Percentiles rank a stretch among this genome's conserved stretches.
Conservation (phyloP, 2,888 invertebrate species). For the Oxystoma pomonae region DNA sequence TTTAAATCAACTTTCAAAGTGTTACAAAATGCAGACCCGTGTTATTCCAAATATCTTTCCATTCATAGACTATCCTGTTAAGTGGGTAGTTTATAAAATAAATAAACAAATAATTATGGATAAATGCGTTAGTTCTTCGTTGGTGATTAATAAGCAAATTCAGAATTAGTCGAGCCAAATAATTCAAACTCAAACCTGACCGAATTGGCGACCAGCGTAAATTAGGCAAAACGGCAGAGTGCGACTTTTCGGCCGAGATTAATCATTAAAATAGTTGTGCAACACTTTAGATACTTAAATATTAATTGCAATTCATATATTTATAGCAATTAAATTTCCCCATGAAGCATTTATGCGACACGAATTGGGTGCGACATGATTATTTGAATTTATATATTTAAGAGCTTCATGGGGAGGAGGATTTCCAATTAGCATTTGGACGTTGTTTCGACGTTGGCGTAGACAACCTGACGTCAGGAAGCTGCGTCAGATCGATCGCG, state of each 20-base stretch:
- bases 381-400: neutral
- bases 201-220: neutral
- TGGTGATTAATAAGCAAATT: neutral
- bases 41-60: too few relatives aligned
- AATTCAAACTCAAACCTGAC: neutral
- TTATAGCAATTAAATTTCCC: neutral
- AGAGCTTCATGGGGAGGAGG: too few relatives aligned
- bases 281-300: neutral
- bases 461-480: too few relatives aligned
- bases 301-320: neutral
- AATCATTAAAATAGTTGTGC: neutral
- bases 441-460: too few relatives aligned
- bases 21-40: too few relatives aligned
- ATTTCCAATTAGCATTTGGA: too few relatives aligned
- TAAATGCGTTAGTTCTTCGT: too few relatives aligned
- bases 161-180: neutral
- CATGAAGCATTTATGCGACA: neutral
- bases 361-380: neutral
- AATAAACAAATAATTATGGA: too few relatives aligned
- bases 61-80: too few relatives aligned
- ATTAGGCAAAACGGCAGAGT: neutral
- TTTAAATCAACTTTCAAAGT: too few relatives aligned
- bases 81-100: too few relatives aligned
- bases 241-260: neutral
- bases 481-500: too few relatives aligned